A percentile compares a stretch with the other conserved stretches of the same genome.
These are phyloP conservation scores for Philypnodon macrostomus DNA, from an alignment of 2,797 vertebrate species.

Conservation along the genomic window DNA sequence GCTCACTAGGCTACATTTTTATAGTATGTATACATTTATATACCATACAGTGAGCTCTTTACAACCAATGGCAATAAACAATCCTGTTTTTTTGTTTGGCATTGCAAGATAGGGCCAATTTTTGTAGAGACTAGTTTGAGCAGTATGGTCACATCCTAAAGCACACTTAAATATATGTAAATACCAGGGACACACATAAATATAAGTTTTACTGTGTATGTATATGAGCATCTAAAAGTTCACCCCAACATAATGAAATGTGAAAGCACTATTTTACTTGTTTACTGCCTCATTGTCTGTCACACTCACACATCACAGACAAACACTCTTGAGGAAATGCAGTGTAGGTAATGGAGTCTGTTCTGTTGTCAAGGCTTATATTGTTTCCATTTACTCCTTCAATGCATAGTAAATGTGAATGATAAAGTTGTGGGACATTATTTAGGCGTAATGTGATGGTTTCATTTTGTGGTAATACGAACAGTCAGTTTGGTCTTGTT, in stretches of 20 bases:
- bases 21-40: no score
- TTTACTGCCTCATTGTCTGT: constrained; percentile 1
- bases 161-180: no score
- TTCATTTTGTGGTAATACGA: constrained; percentile 51
- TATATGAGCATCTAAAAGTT: constrained; percentile 6
- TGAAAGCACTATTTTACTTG: constrained; percentile 2
- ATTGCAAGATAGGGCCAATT: no score
- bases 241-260: constrained; percentile 3
- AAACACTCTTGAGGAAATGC: constrained; percentile 5
- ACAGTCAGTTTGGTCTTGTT: constrained; percentile 31
- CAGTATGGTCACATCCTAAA: no score
- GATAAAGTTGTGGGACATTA: constrained; percentile 22
- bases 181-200: no score
- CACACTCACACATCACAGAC: constrained; percentile 3
- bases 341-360: constrained; percentile 3
- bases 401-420: constrained; percentile 7
- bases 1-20: no score
- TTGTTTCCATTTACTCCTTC: constrained; percentile 4
- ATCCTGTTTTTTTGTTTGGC: no score
- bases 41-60: no score
- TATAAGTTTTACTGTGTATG: no score
- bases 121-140: no score
- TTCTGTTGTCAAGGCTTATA: constrained; percentile 6
- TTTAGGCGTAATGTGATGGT: constrained; percentile 34
- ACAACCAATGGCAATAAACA: no score